These are phyloP conservation scores for Gnathonemus echidnorhynchus DNA, from an alignment of 2,113 vertebrate species.

Conservation along the genomic window DNA sequence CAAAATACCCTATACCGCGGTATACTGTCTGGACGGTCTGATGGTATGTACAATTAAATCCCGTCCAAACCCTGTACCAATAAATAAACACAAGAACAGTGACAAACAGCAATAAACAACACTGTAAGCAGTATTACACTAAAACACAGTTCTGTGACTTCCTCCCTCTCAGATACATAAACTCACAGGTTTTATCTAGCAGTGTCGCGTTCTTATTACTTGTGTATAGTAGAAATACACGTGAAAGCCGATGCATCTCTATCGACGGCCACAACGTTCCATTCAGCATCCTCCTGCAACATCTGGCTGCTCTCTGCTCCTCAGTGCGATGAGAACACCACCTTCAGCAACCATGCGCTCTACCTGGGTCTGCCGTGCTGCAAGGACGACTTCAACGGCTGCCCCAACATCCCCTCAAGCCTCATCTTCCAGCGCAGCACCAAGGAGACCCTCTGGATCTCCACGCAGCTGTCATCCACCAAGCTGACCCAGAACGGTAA, in stretches of 20 bases:
- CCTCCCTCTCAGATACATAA: background rate
- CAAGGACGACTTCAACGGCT: conserved; percentile 88
- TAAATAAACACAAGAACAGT: background rate
- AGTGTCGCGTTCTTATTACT: background rate
- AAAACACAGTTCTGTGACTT: background rate
- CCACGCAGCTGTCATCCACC: conserved; percentile 91
- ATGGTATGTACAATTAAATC: background rate
- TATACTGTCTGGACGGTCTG: background rate
- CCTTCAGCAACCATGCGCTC: conserved; percentile 88
- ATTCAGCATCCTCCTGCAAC: background rate
- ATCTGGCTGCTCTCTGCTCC: background rate
- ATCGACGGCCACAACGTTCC: background rate
- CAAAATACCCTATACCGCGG: background rate
- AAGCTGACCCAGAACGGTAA: conserved; percentile 97
- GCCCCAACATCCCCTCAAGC: conserved; percentile 84
- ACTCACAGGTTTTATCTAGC: background rate
- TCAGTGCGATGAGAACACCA: conserved; percentile 94
- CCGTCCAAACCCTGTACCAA: background rate
- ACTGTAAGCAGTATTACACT: background rate
- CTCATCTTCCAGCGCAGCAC: conserved; percentile 93
- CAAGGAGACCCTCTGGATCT: conserved; percentile 92
- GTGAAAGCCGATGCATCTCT: background rate
- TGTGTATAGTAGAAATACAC: background rate
- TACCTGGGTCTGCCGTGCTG: conserved; percentile 95
- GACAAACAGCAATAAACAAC: background rate